Evolutionary conservation across 2,797 vertebrate species (phyloP).

Genomic region (Hyperoplus lanceolatus): DNA sequence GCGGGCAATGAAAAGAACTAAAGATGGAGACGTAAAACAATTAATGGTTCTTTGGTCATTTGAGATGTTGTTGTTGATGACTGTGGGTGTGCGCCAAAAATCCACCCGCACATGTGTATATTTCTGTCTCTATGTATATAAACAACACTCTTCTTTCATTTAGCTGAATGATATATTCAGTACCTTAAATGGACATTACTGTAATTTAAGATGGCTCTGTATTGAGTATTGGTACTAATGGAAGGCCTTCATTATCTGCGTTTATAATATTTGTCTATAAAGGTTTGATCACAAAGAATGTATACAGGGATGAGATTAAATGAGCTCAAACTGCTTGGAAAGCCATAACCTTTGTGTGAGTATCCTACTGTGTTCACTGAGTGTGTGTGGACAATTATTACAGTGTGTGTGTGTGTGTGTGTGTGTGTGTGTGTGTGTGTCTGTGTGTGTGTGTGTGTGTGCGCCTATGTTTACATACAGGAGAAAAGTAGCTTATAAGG

Average conservation of each 20-base stretch:
- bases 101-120: slow-evolving; percentile 82
- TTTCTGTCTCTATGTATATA: slow-evolving; percentile 83
- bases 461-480: slow-evolving; percentile 38
- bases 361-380: slow-evolving; percentile 60
- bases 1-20: slow-evolving; percentile 55
- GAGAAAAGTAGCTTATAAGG: slow-evolving; percentile 44
- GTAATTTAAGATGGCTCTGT: slow-evolving; percentile 65
- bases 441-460: not conserved
- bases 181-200: slow-evolving; percentile 71
- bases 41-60: slow-evolving; percentile 72
- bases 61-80: slow-evolving; percentile 76
- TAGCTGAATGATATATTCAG: slow-evolving; percentile 69
- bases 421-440: not conserved
- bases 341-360: slow-evolving; percentile 77
- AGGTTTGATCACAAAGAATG: slow-evolving; percentile 80
- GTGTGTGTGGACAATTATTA: slow-evolving; percentile 16
- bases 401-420: not conserved
- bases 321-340: slow-evolving; percentile 79
- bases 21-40: slow-evolving; percentile 37
- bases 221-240: slow-evolving; percentile 51
- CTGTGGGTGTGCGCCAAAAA: slow-evolving; percentile 67
- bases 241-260: slow-evolving; percentile 78
- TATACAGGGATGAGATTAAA: slow-evolving; percentile 82
- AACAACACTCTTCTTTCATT: slow-evolving; percentile 71
- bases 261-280: slow-evolving; percentile 78